Evolutionary conservation across 2,888 invertebrate species (phyloP).

Genomic region (Lampropteryx suffumata): DNA sequence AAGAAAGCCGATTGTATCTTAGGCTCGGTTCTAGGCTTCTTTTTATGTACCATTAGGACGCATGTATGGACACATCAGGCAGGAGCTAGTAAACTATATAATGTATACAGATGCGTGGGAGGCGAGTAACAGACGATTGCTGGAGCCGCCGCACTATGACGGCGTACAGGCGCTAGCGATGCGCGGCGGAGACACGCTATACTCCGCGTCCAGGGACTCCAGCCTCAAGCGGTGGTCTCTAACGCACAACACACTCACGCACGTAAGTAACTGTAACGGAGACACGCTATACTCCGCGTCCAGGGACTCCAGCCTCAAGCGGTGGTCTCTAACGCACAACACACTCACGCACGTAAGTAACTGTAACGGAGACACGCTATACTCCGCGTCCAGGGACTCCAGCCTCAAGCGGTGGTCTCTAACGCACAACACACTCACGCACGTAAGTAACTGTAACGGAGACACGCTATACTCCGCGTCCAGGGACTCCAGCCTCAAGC

Average conservation of each 20-base stretch:
- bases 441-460: conserved; percentile 75
- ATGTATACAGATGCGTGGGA: conserved; percentile 60
- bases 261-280: conserved; percentile 75
- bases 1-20: too few species aligned
- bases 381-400: conserved; percentile 93
- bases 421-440: conserved; percentile 79
- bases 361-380: too few species aligned
- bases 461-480: conserved; percentile 88
- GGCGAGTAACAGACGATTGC: conserved; percentile 82
- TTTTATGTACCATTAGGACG: too few species aligned
- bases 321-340: conserved; percentile 87
- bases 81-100: too few species aligned
- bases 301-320: conserved; percentile 92
- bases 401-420: conserved; percentile 94
- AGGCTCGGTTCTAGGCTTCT: too few species aligned
- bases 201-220: conserved; percentile 93
- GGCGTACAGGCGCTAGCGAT: conserved; percentile 92
- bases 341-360: conserved; percentile 80
- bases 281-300: conserved; percentile 88
- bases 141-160: conserved; percentile 95
- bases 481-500: conserved; percentile 92
- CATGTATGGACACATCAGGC: too few species aligned
- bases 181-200: conserved; percentile 83
- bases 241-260: conserved; percentile 79
- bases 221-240: conserved; percentile 94